Percentiles rank a stretch among this genome's conserved stretches.
phyloP scores from a whole-genome alignment of 2,797 vertebrate genomes.

The Lemur catta region DNA sequence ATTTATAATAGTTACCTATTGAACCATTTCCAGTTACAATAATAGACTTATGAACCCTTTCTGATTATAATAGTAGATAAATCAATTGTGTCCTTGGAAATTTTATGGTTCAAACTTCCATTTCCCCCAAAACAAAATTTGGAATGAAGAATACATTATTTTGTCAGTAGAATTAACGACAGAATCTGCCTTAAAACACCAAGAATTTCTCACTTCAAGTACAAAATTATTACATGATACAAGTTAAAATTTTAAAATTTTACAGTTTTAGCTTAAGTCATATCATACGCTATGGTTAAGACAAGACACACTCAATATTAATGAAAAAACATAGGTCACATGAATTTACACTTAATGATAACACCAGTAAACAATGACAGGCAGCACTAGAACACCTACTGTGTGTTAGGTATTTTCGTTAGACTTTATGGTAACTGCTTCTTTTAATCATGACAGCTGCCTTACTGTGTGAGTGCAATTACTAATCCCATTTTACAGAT shows the following conservation, averaged over 20 bases:
- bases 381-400: not conserved
- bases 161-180: not conserved
- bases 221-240: not conserved
- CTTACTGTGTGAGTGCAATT: not conserved
- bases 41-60: not conserved
- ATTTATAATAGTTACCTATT: not conserved
- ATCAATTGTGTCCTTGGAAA: not conserved
- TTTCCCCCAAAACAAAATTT: not conserved
- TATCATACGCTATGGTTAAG: not conserved
- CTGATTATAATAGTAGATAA: not conserved
- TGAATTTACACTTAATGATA: not conserved
- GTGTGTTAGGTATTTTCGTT: not conserved
- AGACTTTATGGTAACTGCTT: not conserved
- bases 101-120: not conserved
- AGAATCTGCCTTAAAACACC: not conserved
- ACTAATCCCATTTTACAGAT: constrained; percentile 15
- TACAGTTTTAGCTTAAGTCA: not conserved
- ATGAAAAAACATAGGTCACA: not conserved
- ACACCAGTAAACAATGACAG: not conserved
- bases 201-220: not conserved
- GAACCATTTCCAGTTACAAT: not conserved
- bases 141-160: not conserved
- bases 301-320: not conserved
- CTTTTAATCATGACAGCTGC: not conserved
- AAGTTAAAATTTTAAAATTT: not conserved